These are phyloP conservation scores for Triplophysa rosa DNA, from an alignment of 2,113 vertebrate species.

Conservation along the genomic window DNA sequence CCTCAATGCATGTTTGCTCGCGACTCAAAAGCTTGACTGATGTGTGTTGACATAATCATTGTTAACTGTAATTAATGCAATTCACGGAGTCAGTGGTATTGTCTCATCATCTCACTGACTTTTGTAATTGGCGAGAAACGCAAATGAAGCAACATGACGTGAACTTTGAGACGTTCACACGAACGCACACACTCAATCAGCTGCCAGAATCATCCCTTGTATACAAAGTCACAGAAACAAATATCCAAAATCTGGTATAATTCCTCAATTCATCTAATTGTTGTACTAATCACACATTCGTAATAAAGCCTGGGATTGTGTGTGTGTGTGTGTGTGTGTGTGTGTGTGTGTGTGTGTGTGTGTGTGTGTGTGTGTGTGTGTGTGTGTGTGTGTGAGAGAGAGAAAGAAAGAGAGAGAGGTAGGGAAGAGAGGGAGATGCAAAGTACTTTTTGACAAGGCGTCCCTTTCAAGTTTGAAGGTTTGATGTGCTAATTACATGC, in stretches of 20 bases:
- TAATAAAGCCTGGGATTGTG: constrained; percentile 23
- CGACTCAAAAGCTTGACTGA: constrained; percentile 48
- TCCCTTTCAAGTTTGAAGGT: constrained; percentile 61
- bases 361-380: neutral
- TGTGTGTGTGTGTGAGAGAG: constrained; percentile 4
- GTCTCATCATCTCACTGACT: constrained; percentile 39
- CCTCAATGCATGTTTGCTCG: constrained; percentile 41
- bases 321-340: neutral
- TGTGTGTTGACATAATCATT: constrained; percentile 49
- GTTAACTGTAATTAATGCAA: constrained; percentile 55
- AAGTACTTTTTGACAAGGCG: constrained; percentile 56
- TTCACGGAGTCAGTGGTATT: constrained; percentile 47
- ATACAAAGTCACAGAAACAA: constrained; percentile 22
- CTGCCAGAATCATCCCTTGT: neutral
- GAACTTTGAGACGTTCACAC: constrained; percentile 8
- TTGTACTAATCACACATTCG: constrained; percentile 50
- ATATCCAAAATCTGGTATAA: constrained; percentile 36
- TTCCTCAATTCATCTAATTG: constrained; percentile 50
- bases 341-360: neutral
- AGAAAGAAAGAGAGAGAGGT: constrained; percentile 2
- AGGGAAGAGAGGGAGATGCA: constrained; percentile 45
- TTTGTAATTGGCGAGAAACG: constrained; percentile 43
- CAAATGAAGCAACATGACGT: constrained; percentile 8
- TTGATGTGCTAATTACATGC: constrained; percentile 65
- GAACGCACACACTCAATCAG: constrained; percentile 6